Percentiles rank a stretch among this genome's conserved stretches.
Evolutionary conservation across 2,113 vertebrate species (phyloP).

Genomic region (Ptilorrhoa leucosticta): DNA sequence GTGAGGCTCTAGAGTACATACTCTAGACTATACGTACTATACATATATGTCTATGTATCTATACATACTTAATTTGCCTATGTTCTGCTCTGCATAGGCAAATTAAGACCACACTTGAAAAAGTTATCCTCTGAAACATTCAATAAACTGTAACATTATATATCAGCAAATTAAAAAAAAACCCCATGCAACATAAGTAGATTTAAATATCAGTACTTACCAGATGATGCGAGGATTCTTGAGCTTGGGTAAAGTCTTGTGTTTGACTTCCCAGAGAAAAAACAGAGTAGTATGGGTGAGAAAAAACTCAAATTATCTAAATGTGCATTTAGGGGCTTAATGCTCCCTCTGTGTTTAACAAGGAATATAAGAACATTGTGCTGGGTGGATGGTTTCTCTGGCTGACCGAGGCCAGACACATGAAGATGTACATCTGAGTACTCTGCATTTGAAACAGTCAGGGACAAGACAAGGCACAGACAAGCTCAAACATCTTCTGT

Average conservation of each 20-base stretch:
- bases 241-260: not conserved
- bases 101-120: not conserved
- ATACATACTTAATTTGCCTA: too few relatives aligned
- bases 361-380: not conserved
- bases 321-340: not conserved
- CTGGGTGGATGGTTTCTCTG: not conserved
- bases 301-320: fast-evolving
- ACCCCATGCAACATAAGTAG: not conserved
- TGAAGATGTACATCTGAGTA: not conserved
- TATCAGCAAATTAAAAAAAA: not conserved
- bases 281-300: not conserved
- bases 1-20: not conserved
- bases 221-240: not conserved
- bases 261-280: not conserved
- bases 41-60: too few relatives aligned
- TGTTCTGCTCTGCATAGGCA: not conserved
- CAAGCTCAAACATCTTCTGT: not conserved
- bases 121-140: not conserved
- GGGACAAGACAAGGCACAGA: not conserved
- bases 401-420: not conserved
- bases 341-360: not conserved
- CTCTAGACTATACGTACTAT: too few relatives aligned
- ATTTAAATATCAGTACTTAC: not conserved
- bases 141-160: not conserved
- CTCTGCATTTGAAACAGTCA: not conserved